Evolutionary conservation across 1,140 invertebrate species (phyloP).

Genomic region (Magallana angulata): DNA sequence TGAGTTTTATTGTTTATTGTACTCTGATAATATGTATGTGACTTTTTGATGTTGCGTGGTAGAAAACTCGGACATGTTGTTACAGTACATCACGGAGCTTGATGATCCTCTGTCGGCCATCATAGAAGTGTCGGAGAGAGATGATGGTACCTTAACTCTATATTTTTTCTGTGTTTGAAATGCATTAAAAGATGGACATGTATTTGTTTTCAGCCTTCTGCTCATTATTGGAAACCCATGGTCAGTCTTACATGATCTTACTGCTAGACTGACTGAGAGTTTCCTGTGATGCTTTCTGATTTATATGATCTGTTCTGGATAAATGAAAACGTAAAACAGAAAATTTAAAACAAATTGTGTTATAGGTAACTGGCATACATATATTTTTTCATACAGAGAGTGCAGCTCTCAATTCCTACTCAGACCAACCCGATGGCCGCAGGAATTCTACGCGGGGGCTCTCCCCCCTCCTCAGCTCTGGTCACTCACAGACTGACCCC

Average conservation of each 20-base stretch:
- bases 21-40: too few relatives aligned
- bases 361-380: background rate
- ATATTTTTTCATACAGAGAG: background rate
- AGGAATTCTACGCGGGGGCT: conserved; percentile 31
- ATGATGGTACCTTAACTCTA: background rate
- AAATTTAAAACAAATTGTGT: background rate
- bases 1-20: too few relatives aligned
- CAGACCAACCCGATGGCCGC: background rate
- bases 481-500: conserved; percentile 48
- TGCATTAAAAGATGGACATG: too few relatives aligned
- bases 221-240: too few relatives aligned
- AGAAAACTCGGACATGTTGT: conserved; percentile 11
- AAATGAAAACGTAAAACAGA: too few relatives aligned
- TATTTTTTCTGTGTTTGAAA: too few relatives aligned
- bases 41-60: too few relatives aligned
- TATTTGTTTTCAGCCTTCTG: too few relatives aligned
- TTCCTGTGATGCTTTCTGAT: too few relatives aligned
- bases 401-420: background rate
- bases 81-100: background rate
- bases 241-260: too few relatives aligned
- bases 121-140: conserved; percentile 54
- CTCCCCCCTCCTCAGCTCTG: conserved; percentile 9
- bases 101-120: conserved; percentile 49
- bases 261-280: background rate
- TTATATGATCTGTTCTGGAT: too few relatives aligned